These are phyloP conservation scores for Leptopterna dolabrata DNA, from an alignment of 2,888 invertebrate genomes.

Conservation along the genomic window DNA sequence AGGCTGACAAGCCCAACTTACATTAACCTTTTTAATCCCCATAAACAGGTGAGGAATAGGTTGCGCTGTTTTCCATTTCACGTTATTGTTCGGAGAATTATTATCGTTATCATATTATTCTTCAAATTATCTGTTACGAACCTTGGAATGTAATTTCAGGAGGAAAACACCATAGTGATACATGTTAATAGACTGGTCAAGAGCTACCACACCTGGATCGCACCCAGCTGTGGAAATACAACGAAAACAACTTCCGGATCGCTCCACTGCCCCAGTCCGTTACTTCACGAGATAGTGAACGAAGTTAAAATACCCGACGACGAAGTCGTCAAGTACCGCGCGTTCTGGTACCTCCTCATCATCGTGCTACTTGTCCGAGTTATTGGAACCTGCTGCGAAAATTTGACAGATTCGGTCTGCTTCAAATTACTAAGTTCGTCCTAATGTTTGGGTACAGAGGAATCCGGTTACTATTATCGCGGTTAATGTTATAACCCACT, in stretches of 20 bases:
- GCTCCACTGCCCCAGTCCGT: constrained; percentile 68
- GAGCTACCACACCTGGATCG: neutral
- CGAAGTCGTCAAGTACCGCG: constrained; percentile 65
- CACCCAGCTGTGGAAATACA: neutral
- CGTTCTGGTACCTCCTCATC: constrained; percentile 83
- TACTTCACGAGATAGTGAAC: constrained; percentile 68
- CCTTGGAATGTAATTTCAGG: neutral
- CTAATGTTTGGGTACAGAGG: too few relatives aligned
- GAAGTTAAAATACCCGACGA: constrained; percentile 65
- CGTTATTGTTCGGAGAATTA: too few relatives aligned
- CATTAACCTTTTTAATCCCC: neutral
- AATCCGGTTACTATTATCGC: too few relatives aligned
- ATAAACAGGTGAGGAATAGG: neutral
- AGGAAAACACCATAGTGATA: neutral
- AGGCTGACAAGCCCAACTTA: neutral
- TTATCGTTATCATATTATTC: too few relatives aligned
- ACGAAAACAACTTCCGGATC: constrained; percentile 64
- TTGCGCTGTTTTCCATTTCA: neutral
- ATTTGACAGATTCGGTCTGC: constrained; percentile 89
- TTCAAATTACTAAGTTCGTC: constrained; percentile 80
- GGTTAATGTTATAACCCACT: too few relatives aligned
- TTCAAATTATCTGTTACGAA: neutral
- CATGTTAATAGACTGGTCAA: neutral
- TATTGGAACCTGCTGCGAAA: constrained; percentile 74
- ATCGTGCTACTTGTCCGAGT: constrained; percentile 83